Conservation (phyloP, 2,113 vertebrate genomes). For the Labeo catla region DNA sequence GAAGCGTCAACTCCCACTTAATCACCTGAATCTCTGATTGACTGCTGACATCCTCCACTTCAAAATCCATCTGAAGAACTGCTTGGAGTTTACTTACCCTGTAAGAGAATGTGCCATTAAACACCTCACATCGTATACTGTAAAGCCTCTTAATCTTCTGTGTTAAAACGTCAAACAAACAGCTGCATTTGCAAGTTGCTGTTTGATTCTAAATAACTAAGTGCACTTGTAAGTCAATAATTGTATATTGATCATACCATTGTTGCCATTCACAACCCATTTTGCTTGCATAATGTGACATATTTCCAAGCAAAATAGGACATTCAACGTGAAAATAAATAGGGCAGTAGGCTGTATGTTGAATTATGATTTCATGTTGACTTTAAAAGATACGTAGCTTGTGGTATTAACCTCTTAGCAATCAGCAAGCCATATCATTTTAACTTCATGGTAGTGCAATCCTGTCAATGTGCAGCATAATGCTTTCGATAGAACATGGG, state of each 20-base stretch:
- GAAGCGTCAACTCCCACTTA: conserved; percentile 90
- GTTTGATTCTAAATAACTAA: background rate
- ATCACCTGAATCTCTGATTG: conserved; percentile 84
- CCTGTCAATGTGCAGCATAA: conserved; percentile 7
- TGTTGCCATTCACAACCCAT: background rate
- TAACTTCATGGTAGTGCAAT: conserved; percentile 31
- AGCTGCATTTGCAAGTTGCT: background rate
- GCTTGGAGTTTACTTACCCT: conserved; percentile 78
- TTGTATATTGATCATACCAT: background rate
- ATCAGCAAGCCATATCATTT: conserved; percentile 26
- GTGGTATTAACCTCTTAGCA: background rate
- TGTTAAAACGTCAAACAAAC: background rate
- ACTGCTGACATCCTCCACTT: conserved; percentile 81
- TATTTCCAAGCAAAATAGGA: background rate
- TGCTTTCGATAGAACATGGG: conserved; percentile 25
- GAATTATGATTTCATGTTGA: background rate
- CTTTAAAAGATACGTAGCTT: conserved; percentile 15
- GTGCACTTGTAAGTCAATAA: background rate
- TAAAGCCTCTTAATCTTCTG: background rate
- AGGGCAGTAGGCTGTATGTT: background rate
- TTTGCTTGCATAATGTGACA: background rate
- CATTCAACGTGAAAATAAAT: background rate
- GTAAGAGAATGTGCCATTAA: background rate
- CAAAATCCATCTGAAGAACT: conserved; percentile 91
- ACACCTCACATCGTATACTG: background rate